A percentile compares a stretch with the other conserved stretches of the same genome.
Conservation (phyloP, 2,888 invertebrate genomes). For the Lepidochrysops patricia region DNA sequence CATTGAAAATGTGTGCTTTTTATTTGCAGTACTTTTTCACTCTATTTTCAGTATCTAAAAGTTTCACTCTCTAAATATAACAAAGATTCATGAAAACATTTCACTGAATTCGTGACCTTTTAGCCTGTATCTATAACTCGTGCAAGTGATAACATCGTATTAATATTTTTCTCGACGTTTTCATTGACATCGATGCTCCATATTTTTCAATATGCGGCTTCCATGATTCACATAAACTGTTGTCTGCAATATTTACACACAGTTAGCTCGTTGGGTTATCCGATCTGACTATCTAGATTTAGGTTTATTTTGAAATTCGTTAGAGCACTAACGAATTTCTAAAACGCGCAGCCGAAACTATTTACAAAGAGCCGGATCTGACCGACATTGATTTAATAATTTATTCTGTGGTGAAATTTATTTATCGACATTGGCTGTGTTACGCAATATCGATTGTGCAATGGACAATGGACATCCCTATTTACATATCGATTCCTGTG, state of each 20-base stretch:
- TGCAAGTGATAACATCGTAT: too few species aligned
- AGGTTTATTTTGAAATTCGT: neutral
- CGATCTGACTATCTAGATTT: neutral
- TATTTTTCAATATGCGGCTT: neutral
- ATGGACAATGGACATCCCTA: neutral
- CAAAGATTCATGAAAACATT: neutral
- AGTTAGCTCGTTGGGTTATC: neutral
- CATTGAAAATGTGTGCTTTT: too few species aligned
- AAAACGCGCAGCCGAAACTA: neutral
- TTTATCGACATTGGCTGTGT: slow-evolving; percentile 8
- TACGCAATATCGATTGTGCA: neutral
- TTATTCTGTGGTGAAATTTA: slow-evolving; percentile 8
- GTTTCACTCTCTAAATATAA: too few species aligned
- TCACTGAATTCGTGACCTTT: too few species aligned
- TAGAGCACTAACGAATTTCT: neutral
- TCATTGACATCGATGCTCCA: neutral
- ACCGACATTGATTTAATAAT: slow-evolving; percentile 1
- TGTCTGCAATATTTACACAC: neutral
- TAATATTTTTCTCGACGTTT: neutral
- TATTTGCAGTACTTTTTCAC: too few species aligned
- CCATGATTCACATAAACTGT: neutral
- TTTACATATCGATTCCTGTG: slow-evolving; percentile 5
- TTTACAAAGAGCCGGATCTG: neutral
- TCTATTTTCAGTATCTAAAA: too few species aligned
- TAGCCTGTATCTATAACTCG: too few species aligned